Conservation (phyloP, 2,797 vertebrate genomes). For the Rhinophrynus dorsalis region DNA sequence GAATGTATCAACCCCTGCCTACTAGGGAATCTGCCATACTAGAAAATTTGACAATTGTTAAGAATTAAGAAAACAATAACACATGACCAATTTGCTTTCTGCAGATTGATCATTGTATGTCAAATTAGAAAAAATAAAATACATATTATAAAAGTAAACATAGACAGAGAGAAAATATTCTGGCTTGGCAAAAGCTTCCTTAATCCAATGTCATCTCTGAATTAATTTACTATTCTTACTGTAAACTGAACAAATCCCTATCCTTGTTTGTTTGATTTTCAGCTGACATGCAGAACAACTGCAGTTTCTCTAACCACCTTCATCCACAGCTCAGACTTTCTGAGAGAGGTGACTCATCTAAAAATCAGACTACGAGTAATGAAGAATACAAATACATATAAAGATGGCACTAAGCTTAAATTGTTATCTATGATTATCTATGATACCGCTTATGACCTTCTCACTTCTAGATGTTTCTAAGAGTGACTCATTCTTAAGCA, state of each 20-base stretch:
- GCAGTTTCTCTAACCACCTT: conserved; percentile 31
- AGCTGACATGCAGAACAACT: conserved; percentile 41
- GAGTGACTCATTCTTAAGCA: neutral
- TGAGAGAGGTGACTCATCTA: conserved; percentile 29
- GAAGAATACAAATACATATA: conserved; percentile 37
- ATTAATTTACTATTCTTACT: conserved; percentile 49
- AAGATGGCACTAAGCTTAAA: conserved; percentile 13
- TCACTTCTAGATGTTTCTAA: neutral
- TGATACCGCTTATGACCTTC: conserved; percentile 15
- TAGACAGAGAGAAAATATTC: conserved; percentile 29
- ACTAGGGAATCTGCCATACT: too few species aligned
- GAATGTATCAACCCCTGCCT: too few species aligned
- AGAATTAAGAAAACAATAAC: neutral
- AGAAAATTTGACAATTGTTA: too few species aligned
- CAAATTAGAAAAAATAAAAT: conserved; percentile 33
- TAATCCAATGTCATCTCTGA: conserved; percentile 49
- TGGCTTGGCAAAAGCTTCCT: conserved; percentile 26
- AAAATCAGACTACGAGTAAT: neutral
- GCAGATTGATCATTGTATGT: conserved; percentile 6
- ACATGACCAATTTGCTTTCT: conserved; percentile 1
- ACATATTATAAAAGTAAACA: conserved; percentile 35
- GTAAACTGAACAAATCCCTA: conserved; percentile 49
- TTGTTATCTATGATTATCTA: conserved; percentile 12
- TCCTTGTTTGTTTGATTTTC: conserved; percentile 48
- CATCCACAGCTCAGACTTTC: conserved; percentile 20